phyloP scores from a whole-genome alignment of 1,140 invertebrate species.

The Fragariocoptes setiger region DNA sequence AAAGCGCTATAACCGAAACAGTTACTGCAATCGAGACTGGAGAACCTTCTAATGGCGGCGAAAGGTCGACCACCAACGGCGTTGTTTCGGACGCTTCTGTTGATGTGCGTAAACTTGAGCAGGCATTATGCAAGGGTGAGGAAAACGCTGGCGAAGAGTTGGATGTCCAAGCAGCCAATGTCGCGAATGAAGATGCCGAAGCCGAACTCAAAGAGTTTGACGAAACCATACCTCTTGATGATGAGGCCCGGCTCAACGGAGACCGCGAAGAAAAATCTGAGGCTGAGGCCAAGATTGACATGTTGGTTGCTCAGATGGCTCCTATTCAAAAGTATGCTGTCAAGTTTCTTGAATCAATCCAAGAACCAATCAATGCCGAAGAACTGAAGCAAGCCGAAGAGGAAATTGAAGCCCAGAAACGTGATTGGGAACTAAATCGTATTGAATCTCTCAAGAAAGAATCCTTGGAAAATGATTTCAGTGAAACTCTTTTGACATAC shows the following conservation, averaged over 20 bases:
- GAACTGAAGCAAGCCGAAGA: conserved; percentile 48
- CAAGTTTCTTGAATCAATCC: conserved; percentile 51
- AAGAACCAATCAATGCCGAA: conserved; percentile 49
- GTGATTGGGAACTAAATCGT: conserved; percentile 67
- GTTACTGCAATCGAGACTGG: no score
- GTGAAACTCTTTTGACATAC: conserved; percentile 30
- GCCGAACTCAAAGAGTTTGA: conserved; percentile 85
- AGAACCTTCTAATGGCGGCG: conserved; percentile 23
- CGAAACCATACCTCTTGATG: conserved; percentile 66
- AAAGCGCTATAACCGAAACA: conserved; percentile 24
- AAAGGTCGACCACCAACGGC: conserved; percentile 13
- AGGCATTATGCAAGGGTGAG: conserved; percentile 25
- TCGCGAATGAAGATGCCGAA: conserved; percentile 60
- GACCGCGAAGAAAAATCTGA: conserved; percentile 30
- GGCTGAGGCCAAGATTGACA: conserved; percentile 46
- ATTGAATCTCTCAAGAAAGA: conserved; percentile 26
- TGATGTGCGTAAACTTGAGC: conserved; percentile 12
- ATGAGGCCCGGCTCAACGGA: conserved; percentile 26
- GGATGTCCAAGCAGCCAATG: conserved; percentile 60
- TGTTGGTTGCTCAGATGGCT: conserved; percentile 47
- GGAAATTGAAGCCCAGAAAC: conserved; percentile 59
- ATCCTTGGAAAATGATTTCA: conserved; percentile 13
- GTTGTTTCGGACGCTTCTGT: neutral
- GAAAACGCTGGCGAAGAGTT: conserved; percentile 74
- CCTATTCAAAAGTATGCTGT: conserved; percentile 77